phyloP scores from a whole-genome alignment of 2,888 invertebrate species.

The Mythimna impura region DNA sequence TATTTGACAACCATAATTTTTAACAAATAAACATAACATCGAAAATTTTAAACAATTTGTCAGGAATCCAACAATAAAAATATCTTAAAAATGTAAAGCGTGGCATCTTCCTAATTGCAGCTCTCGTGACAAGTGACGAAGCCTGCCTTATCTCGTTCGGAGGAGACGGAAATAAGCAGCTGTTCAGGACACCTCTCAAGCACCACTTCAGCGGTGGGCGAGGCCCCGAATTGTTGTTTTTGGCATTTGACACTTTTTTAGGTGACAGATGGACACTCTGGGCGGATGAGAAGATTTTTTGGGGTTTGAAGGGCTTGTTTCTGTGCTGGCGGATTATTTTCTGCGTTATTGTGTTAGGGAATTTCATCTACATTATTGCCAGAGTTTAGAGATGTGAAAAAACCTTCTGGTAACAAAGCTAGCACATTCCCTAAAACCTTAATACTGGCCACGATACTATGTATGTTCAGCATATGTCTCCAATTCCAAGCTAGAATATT shows the following conservation, averaged over 20 bases:
- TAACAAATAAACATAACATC: constrained; percentile 1
- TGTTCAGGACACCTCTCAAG: constrained; percentile 36
- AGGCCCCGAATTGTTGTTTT: constrained; percentile 28
- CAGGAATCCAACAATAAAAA: constrained; percentile 24
- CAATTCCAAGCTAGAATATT: not conserved
- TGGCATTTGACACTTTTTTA: constrained; percentile 41
- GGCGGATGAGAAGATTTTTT: constrained; percentile 1
- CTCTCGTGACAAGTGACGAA: constrained; percentile 43
- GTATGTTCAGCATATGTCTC: not conserved
- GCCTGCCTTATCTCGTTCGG: constrained; percentile 45
- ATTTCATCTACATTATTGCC: not conserved
- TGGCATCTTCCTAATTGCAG: constrained; percentile 44
- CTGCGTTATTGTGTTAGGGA: not conserved
- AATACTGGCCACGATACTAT: not conserved
- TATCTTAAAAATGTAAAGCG: constrained; percentile 27
- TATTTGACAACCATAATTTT: no score
- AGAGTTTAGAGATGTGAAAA: not conserved
- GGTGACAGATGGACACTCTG: constrained; percentile 39
- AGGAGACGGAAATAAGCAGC: constrained; percentile 33
- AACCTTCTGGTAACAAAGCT: not conserved
- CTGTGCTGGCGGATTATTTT: not conserved
- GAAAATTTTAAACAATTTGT: constrained; percentile 6
- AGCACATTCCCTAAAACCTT: not conserved
- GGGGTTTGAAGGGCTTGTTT: not conserved
- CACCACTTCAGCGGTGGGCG: constrained; percentile 1